Evolutionary conservation across 1,140 invertebrate species (phyloP).

Genomic region (Zaprionus gabonicus): DNA sequence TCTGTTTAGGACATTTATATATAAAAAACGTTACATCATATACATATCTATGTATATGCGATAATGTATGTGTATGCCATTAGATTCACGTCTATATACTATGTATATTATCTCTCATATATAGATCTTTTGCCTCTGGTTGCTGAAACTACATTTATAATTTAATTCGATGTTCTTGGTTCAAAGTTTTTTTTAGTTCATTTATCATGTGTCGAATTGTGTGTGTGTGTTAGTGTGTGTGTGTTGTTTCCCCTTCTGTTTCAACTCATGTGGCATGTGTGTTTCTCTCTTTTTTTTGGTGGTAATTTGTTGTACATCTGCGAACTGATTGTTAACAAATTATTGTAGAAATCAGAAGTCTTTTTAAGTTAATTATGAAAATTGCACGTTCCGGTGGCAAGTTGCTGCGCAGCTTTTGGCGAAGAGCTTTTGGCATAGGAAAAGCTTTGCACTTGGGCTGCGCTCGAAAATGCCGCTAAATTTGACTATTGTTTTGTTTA

Average conservation of each 20-base stretch:
- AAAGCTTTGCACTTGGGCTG: slow-evolving; percentile 16
- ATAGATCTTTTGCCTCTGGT: slow-evolving; percentile 1
- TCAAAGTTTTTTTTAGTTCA: slow-evolving; percentile 3
- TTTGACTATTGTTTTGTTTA: slow-evolving; percentile 42
- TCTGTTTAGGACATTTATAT: slow-evolving; percentile 54
- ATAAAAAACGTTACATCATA: slow-evolving; percentile 42
- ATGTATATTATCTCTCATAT: not conserved
- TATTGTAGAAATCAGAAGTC: slow-evolving; percentile 19
- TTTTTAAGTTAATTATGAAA: slow-evolving; percentile 31
- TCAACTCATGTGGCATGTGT: slow-evolving; percentile 1
- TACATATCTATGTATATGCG: slow-evolving; percentile 15
- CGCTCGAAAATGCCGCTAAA: slow-evolving; percentile 7
- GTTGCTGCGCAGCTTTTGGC: slow-evolving; percentile 9
- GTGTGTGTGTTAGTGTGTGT: not conserved
- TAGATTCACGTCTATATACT: slow-evolving; percentile 8
- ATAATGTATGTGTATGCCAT: slow-evolving; percentile 17
- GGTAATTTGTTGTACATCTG: not conserved
- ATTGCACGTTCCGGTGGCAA: slow-evolving; percentile 63
- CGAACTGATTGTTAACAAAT: not conserved
- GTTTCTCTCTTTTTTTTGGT: not conserved
- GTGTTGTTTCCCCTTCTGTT: not conserved
- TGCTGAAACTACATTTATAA: slow-evolving; percentile 8
- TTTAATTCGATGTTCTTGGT: slow-evolving; percentile 14
- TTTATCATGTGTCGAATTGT: not conserved
- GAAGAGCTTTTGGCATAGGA: not conserved